Evolutionary conservation across 1,140 invertebrate genomes (phyloP), one percentile per base, ranked within the genome.

Genomic region (Cydia pomonella): DNA sequence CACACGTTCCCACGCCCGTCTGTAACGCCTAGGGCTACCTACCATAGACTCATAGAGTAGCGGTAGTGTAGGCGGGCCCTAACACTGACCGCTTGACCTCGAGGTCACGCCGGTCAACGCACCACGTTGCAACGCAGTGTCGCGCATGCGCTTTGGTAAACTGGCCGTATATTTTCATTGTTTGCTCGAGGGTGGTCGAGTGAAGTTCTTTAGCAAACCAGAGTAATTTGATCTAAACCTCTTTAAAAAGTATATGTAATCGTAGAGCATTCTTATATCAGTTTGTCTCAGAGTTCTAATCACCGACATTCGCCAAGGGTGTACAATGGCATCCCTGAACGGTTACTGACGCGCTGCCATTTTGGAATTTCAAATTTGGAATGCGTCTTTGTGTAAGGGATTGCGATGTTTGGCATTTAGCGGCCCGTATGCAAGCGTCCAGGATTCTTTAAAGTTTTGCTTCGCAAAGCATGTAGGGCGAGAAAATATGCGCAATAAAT

Each of bases 31-130:
- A 66, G 63, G 77, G 77, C 78, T 77, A 75, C 72, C 75, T 74
- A 73, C 78, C 64, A 18, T 69, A 69, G 64, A 41, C 13, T 69
- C 47, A 50, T 50, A 69, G 64, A 69, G 64, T 69, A 69, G 64
- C 64, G 64, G 64, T 69, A 41, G 79, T 77, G 84, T 82, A 75
- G 82, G 82, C 79, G 81, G 73, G 75, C 79, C 81, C 76, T 82
- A 77, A 79, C 79, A 82, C 72, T 88, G 84, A 84, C 87, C 87
- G 85, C 82, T 76, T 88, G 87, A 87, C 87, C 87, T 87, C 85
- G 80, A 75, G 81, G 84, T 74, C 74, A 62, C 38, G 81, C 77
- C 64, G 85, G 87, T 89, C 87, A 89, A 86, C 84, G 86, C 85
- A 87, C 87, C 73, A 74, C 44, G 44, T 1, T 53, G 82, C 79